Conservation (phyloP, 2,888 invertebrate species). For the Lepeophtheirus nordmannii region DNA sequence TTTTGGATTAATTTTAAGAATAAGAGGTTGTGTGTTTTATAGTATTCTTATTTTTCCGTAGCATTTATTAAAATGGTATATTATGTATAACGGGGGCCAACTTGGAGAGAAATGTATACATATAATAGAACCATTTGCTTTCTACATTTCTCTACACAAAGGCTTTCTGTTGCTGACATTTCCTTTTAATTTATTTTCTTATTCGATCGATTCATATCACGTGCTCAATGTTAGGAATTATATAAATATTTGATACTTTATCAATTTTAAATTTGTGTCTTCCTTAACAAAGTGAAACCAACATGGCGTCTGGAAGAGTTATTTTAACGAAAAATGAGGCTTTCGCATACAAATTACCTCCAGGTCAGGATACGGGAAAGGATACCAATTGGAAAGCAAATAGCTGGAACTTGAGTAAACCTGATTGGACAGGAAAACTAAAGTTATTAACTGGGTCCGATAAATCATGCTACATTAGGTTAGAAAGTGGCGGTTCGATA, state of each 20-base stretch:
- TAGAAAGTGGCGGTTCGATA: constrained; percentile 60
- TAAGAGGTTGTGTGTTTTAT: too few relatives aligned
- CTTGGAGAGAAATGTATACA: too few relatives aligned
- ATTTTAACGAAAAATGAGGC: constrained; percentile 92
- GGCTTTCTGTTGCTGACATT: too few relatives aligned
- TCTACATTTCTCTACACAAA: too few relatives aligned
- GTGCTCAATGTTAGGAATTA: neutral
- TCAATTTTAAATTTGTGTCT: neutral
- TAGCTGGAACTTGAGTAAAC: constrained; percentile 93
- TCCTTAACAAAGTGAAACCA: neutral
- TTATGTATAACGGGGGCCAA: too few relatives aligned
- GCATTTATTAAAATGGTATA: too few relatives aligned
- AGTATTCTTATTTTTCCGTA: too few relatives aligned
- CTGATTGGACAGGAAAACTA: constrained; percentile 96
- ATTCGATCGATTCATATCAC: neutral
- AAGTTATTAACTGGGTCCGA: constrained; percentile 59
- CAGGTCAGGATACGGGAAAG: constrained; percentile 82
- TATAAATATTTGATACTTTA: neutral
- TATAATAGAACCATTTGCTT: too few relatives aligned
- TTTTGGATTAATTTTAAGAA: too few relatives aligned
- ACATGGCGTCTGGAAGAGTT: constrained; percentile 51
- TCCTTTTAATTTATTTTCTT: too few relatives aligned
- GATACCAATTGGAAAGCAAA: constrained; percentile 83
- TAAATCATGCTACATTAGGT: constrained; percentile 65
- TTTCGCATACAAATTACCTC: constrained; percentile 94